phyloP scores from a whole-genome alignment of 2,888 invertebrate species.

The Steinernema hermaphroditum region DNA sequence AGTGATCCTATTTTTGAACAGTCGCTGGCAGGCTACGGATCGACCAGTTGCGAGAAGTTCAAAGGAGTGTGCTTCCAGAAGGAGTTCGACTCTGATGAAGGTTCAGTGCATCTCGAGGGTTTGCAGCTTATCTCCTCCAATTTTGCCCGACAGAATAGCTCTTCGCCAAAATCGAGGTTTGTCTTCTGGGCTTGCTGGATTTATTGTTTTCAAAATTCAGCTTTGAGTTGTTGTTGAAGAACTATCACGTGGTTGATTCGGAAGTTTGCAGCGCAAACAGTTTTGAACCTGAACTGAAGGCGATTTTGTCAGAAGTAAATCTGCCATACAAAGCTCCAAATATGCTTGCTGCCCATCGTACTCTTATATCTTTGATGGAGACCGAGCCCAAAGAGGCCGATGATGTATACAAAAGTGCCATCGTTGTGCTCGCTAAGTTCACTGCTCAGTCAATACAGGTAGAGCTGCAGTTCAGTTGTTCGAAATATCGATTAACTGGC shows the following conservation, averaged over 20 bases:
- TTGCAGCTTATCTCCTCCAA: conserved; percentile 86
- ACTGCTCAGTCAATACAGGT: conserved; percentile 53
- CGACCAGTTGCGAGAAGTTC: conserved; percentile 33
- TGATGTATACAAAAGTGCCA: conserved; percentile 46
- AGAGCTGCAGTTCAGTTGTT: not conserved
- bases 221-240: not conserved
- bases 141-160: conserved; percentile 73
- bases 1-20: not conserved
- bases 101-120: conserved; percentile 85
- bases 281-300: conserved; percentile 40
- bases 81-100: conserved; percentile 67
- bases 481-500: conserved; percentile 28
- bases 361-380: conserved; percentile 34
- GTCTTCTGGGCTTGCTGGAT: conserved; percentile 19
- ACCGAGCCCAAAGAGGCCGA: conserved; percentile 38
- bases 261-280: conserved; percentile 42
- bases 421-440: conserved; percentile 46
- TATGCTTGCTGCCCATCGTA: conserved; percentile 33
- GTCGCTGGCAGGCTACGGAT: conserved; percentile 37
- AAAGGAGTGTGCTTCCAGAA: conserved; percentile 40
- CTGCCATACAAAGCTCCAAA: conserved; percentile 48
- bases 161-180: conserved; percentile 8
- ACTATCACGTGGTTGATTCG: conserved; percentile 12
- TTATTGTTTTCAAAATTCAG: not conserved
- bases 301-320: conserved; percentile 38